Evolutionary conservation across 2,888 invertebrate genomes (phyloP).

Genomic region (Chrysolina americana): DNA sequence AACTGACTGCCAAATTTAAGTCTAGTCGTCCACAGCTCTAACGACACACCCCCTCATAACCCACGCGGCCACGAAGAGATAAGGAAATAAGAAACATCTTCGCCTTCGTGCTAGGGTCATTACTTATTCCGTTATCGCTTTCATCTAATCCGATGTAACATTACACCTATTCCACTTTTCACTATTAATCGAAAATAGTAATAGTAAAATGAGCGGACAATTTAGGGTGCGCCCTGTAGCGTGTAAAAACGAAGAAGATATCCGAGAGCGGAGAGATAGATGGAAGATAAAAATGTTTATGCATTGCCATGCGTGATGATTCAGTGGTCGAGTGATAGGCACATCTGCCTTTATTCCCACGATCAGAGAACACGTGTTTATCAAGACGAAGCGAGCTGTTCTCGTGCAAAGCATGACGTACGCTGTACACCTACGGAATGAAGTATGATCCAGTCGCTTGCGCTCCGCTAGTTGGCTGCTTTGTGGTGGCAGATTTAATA

Average conservation of each 20-base stretch:
- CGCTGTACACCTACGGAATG: slow-evolving; percentile 20
- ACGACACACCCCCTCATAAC: not conserved
- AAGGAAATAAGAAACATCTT: not conserved
- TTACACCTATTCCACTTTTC: slow-evolving; percentile 7
- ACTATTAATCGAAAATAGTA: not conserved
- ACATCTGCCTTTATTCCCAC: slow-evolving; percentile 69
- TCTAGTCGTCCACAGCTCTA: no score
- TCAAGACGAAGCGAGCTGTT: slow-evolving; percentile 58
- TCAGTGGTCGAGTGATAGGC: slow-evolving; percentile 50
- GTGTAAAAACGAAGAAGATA: slow-evolving; percentile 30
- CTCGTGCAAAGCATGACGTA: slow-evolving; percentile 43
- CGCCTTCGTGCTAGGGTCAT: not conserved
- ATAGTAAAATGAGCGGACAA: slow-evolving; percentile 12
- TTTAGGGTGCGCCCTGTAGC: slow-evolving; percentile 35
- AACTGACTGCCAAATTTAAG: no score
- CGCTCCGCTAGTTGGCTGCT: not conserved
- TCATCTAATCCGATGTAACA: slow-evolving; percentile 6
- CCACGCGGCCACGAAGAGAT: not conserved
- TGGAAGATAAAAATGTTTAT: slow-evolving; percentile 52
- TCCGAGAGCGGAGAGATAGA: slow-evolving; percentile 42
- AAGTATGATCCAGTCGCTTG: not conserved
- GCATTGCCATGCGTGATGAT: slow-evolving; percentile 54
- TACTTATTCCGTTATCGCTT: not conserved
- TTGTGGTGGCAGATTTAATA: slow-evolving; percentile 1
- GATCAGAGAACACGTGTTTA: slow-evolving; percentile 66